phyloP scores from a whole-genome alignment of 2,113 vertebrate genomes.

The Megalops atlanticus region DNA sequence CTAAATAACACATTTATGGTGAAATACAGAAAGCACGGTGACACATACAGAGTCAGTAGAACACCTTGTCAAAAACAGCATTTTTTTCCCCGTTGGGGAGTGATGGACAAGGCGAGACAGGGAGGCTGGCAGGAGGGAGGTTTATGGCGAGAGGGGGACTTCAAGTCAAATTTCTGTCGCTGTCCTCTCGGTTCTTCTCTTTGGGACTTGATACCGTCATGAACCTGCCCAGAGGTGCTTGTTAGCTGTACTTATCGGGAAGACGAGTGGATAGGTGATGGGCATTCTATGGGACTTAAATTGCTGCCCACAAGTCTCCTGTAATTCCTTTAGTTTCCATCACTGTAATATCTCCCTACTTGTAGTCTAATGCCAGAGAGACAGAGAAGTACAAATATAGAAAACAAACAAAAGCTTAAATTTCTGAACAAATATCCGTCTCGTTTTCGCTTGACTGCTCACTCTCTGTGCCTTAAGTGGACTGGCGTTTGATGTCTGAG shows the following conservation, averaged over 20 bases:
- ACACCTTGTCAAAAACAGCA: too few relatives aligned
- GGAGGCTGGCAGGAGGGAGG: too few relatives aligned
- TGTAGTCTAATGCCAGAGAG: not conserved
- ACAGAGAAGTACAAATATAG: not conserved
- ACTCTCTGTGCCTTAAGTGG: not conserved
- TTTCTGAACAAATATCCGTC: not conserved
- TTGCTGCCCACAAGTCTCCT: not conserved
- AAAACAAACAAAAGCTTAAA: not conserved
- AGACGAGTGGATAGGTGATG: not conserved
- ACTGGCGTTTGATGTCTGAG: not conserved
- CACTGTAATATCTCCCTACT: not conserved
- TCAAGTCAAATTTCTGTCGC: not conserved
- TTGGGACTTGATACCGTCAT: not conserved
- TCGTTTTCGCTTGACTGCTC: not conserved
- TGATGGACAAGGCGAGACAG: too few relatives aligned
- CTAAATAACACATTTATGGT: too few relatives aligned
- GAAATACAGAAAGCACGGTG: too few relatives aligned
- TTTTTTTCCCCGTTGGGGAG: too few relatives aligned
- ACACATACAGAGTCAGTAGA: too few relatives aligned
- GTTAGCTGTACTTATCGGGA: not conserved
- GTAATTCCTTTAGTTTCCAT: not conserved
- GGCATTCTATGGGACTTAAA: not conserved
- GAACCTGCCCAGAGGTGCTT: not conserved
- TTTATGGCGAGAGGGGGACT: too few relatives aligned
- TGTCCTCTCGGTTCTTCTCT: not conserved